Evolutionary conservation across 2,113 vertebrate genomes (phyloP).

Genomic region (Smithornis capensis): DNA sequence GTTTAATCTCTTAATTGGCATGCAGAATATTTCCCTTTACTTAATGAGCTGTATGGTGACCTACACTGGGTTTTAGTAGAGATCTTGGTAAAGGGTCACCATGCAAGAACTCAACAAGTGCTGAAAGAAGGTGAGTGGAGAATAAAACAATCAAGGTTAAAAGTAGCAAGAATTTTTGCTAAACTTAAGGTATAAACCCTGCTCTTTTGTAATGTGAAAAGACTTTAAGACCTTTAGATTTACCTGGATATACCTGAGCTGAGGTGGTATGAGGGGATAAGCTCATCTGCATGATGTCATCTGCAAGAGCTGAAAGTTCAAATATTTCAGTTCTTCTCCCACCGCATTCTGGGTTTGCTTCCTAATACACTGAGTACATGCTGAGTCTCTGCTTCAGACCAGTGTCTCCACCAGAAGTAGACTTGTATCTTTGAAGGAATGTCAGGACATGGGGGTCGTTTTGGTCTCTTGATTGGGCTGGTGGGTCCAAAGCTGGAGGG

Average conservation of each 20-base stretch:
- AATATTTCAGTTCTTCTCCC: not conserved
- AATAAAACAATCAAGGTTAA: not conserved
- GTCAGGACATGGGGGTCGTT: not conserved
- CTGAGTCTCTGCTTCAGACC: not conserved
- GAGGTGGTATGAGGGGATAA: not conserved
- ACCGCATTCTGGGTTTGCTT: not conserved
- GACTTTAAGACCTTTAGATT: not conserved
- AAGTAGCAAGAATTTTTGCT: not conserved
- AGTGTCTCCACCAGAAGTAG: not conserved
- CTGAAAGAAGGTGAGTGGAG: not conserved
- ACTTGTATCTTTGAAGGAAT: not conserved
- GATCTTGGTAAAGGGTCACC: not conserved
- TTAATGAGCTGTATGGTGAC: conserved; percentile 44
- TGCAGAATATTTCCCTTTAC: conserved; percentile 2
- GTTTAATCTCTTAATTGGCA: conserved; percentile 43
- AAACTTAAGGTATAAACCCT: not conserved
- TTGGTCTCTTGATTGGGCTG: not conserved
- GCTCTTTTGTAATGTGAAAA: not conserved
- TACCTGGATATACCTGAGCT: not conserved
- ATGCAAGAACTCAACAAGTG: not conserved
- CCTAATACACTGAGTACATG: not conserved
- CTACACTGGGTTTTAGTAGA: not conserved
- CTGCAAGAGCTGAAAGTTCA: not conserved
- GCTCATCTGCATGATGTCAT: not conserved
- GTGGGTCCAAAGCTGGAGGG: not conserved